These are phyloP conservation scores for Sarcophaga carnaria DNA, from an alignment of 2,888 invertebrate species.

Conservation along the genomic window DNA sequence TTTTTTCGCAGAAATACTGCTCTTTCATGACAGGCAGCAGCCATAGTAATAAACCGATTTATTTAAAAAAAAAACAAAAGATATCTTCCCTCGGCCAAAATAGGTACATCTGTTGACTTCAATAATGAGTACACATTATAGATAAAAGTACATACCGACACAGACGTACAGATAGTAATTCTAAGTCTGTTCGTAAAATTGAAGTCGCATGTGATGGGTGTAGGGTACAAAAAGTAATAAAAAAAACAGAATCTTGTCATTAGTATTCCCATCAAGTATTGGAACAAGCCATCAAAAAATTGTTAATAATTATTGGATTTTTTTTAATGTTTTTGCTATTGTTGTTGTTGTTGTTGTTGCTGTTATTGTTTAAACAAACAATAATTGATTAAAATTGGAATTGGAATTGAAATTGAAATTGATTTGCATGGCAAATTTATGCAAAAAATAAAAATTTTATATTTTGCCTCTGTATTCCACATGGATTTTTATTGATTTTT, in stretches of 20 bases:
- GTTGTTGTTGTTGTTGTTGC: slow-evolving; percentile 24
- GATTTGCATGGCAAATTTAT: slow-evolving; percentile 38
- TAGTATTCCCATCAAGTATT: slow-evolving; percentile 40
- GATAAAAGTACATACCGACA: no score
- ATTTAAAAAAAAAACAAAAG: no score
- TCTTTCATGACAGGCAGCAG: no score
- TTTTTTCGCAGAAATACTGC: no score
- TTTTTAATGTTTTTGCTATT: slow-evolving; percentile 15
- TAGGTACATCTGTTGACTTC: no score
- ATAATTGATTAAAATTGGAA: slow-evolving; percentile 5
- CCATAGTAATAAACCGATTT: no score
- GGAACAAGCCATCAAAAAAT: slow-evolving; percentile 31
- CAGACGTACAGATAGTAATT: no score
- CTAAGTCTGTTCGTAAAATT: no score
- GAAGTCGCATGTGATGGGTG: no score
- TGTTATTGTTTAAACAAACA: slow-evolving; percentile 8
- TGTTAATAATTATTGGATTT: slow-evolving; percentile 28
- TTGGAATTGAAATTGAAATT: slow-evolving; percentile 32
- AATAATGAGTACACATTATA: no score
- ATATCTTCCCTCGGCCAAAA: no score
- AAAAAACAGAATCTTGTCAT: neutral
- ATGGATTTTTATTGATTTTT: slow-evolving; percentile 22
- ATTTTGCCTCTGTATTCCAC: neutral
- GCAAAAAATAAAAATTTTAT: slow-evolving; percentile 19
- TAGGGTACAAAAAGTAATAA: neutral